phyloP scores from a whole-genome alignment of 2,797 vertebrate genomes.

The Oceanodroma leucorhoa region DNA sequence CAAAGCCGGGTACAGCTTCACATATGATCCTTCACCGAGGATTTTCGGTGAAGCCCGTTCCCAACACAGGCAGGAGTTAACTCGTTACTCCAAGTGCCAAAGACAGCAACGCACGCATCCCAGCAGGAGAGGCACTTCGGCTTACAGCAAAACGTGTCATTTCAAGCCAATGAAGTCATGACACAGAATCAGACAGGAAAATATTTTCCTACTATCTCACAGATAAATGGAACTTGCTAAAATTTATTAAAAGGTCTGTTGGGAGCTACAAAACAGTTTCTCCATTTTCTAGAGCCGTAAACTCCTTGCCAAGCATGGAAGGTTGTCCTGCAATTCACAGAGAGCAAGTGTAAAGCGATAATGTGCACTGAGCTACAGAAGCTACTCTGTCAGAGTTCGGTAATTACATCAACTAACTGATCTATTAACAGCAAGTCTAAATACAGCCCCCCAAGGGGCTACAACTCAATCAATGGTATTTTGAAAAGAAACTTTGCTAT shows the following conservation, averaged over 20 bases:
- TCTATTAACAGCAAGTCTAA: conserved; percentile 44
- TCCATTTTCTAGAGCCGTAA: not conserved
- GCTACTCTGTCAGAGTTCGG: not conserved
- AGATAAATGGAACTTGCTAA: not conserved
- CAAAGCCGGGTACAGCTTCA: not conserved
- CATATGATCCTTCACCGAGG: not conserved
- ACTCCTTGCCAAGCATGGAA: not conserved
- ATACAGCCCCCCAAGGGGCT: conserved; percentile 41
- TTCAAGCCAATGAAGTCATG: conserved; percentile 43
- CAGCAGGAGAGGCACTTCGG: conserved; percentile 27
- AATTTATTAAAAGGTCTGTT: not conserved
- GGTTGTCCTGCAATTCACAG: not conserved
- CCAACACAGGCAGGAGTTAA: not conserved
- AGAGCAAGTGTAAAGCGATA: not conserved
- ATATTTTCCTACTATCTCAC: not conserved
- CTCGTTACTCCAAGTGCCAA: conserved; percentile 26
- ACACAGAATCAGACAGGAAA: conserved; percentile 35
- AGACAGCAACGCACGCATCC: conserved; percentile 7
- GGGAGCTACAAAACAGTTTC: not conserved
- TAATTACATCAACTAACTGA: conserved; percentile 21
- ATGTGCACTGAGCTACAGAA: not conserved
- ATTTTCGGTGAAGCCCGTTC: not conserved
- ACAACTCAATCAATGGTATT: not conserved
- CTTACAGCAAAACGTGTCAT: not conserved
- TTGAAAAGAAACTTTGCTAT: not conserved